Conservation (phyloP, 2,888 invertebrate species). For the Philereme vetulata region DNA sequence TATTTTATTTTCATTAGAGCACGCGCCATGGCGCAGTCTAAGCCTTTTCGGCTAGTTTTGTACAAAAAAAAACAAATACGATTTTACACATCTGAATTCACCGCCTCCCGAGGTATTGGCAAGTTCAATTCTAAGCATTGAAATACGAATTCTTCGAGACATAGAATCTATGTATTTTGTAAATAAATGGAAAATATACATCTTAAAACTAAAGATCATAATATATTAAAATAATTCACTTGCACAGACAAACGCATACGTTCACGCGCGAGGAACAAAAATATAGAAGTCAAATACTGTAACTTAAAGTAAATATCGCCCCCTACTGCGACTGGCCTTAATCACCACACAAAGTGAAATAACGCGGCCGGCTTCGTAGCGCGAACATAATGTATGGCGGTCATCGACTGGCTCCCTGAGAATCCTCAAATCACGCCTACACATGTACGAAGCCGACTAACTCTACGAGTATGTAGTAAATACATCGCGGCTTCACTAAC, state of each 20-base stretch:
- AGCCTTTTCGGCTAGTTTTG: constrained; percentile 8
- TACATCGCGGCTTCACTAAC: constrained; percentile 38
- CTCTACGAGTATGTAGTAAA: constrained; percentile 24
- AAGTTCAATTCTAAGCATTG: constrained; percentile 11
- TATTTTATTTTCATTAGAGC: constrained; percentile 1
- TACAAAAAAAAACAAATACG: constrained; percentile 19
- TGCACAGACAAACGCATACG: constrained; percentile 42
- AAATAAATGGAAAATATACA: constrained; percentile 42
- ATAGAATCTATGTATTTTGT: constrained; percentile 10
- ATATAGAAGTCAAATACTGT: constrained; percentile 68
- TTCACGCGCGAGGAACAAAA: constrained; percentile 59
- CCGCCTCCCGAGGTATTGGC: constrained; percentile 26
- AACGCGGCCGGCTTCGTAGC: constrained; percentile 1
- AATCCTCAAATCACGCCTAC: background rate
- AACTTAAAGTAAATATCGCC: constrained; percentile 38
- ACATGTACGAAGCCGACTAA: constrained; percentile 18
- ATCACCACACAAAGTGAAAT: constrained; percentile 1
- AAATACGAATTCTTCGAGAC: background rate
- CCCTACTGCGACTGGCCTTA: constrained; percentile 7
- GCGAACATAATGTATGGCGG: background rate
- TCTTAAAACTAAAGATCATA: constrained; percentile 36
- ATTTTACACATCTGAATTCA: constrained; percentile 18
- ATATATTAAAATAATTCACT: constrained; percentile 48
- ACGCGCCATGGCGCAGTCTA: constrained; percentile 4
- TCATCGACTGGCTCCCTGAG: background rate